Evolutionary conservation across 1,140 invertebrate species (phyloP).

Genomic region (Drosophila teissieri): DNA sequence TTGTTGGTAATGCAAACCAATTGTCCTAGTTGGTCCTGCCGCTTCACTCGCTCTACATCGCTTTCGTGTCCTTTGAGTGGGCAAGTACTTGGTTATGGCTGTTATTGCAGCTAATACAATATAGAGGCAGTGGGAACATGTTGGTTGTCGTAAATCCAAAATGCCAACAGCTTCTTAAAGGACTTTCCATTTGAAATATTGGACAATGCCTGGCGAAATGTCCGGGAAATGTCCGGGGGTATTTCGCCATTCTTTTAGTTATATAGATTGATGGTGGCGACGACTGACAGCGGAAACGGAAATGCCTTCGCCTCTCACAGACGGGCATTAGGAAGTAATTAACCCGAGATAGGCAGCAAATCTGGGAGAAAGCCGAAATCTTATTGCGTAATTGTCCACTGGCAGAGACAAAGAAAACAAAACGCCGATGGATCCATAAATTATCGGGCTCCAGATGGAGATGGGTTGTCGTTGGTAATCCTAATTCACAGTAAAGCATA

Average conservation of each 20-base stretch:
- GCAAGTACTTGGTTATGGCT: slow-evolving; percentile 63
- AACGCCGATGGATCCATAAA: slow-evolving; percentile 24
- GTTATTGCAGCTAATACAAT: slow-evolving; percentile 55
- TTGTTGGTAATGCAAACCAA: slow-evolving; percentile 42
- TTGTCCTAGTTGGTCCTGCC: slow-evolving; percentile 36
- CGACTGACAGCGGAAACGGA: slow-evolving; percentile 66
- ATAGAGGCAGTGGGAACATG: slow-evolving; percentile 40
- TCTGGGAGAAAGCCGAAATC: slow-evolving; percentile 60
- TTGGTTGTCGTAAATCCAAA: slow-evolving; percentile 56
- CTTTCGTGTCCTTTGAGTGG: slow-evolving; percentile 21
- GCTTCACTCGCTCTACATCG: neutral
- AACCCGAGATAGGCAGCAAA: slow-evolving; percentile 50
- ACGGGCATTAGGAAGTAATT: slow-evolving; percentile 76
- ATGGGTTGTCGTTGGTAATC: slow-evolving; percentile 5
- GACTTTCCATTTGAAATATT: slow-evolving; percentile 47
- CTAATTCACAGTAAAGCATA: neutral
- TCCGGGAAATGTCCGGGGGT: neutral
- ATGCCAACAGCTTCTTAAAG: slow-evolving; percentile 62
- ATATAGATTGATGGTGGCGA: slow-evolving; percentile 75
- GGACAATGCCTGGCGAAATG: neutral
- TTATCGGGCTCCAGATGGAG: slow-evolving; percentile 10
- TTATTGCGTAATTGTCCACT: slow-evolving; percentile 73
- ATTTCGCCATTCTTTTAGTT: slow-evolving; percentile 13
- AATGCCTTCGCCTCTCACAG: slow-evolving; percentile 49
- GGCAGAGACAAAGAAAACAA: slow-evolving; percentile 48